Evolutionary conservation across 2,113 vertebrate species (phyloP), one percentile per base, ranked within the genome.

Genomic region (Xenotilapia leptura): DNA sequence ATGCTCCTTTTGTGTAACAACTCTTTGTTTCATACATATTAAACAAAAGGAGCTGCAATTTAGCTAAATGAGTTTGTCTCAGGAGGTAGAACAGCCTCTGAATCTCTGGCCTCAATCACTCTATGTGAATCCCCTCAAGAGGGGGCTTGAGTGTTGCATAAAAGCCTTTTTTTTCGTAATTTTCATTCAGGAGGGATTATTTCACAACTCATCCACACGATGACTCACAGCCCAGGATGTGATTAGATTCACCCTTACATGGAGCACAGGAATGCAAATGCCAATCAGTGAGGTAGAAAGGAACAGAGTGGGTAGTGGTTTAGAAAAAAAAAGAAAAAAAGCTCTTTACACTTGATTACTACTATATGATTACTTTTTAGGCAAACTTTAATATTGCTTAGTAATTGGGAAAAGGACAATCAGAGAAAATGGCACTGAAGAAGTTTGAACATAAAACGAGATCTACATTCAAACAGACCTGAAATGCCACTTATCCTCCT

Each of bases 101-200:
- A 79, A 51, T 55, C 58, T 40, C 28, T 9, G 55, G 85, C 86
- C 89, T 70, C 70, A 90, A 92, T 90, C 77, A 80, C 79, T 54
- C 38, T 90, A 89, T 82, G 45, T 77, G 73, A 77, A 70, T 86
- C 55, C 87, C 83, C 75, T 83, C 83, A 89, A 83, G 12, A 45
- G 65, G 55, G 79, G 83, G 23, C 54, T 38, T 87, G 68, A 19
- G 40, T 54, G 54, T 83, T 89, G 79, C 84, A 92, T 88, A 81
- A 92, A 93, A 89, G 90, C 58, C 75, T 83, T 93, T 93, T 93
- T 12, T 0, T 0, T 0, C 4, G 77, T 80, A 56, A 86, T 86
- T 87, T 90, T 90, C 92, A 92, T 94, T 95, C 91, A 93, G 56
- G 33, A 51, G 82, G 89, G 90, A 93, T 93, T 93, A 94, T 93